Conservation (phyloP, 2,113 vertebrate genomes). For the Heteronetta atricapilla region DNA sequence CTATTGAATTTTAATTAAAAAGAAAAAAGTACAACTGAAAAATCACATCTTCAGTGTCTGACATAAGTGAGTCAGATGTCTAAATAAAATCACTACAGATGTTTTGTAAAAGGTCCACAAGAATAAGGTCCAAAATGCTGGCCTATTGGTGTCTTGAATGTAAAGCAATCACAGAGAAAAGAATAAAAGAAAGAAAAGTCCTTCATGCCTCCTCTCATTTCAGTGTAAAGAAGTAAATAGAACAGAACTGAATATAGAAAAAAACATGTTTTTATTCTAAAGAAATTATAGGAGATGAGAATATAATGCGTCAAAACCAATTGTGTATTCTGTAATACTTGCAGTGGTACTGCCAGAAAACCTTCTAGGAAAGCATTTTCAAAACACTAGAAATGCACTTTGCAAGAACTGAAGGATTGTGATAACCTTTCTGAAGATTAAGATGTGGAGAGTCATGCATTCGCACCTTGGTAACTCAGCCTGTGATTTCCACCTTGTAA, state of each 20-base stretch:
- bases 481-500: background rate
- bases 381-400: background rate
- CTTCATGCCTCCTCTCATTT: background rate
- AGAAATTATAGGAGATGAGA: background rate
- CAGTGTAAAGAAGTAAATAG: background rate
- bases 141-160: background rate
- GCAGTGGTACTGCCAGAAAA: background rate
- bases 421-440: conserved; percentile 22
- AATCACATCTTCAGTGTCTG: accelerated
- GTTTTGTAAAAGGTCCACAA: background rate
- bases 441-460: background rate
- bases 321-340: background rate
- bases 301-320: background rate
- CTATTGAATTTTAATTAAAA: background rate
- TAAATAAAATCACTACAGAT: background rate
- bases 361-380: background rate
- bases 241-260: background rate
- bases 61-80: background rate
- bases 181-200: background rate
- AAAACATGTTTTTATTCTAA: background rate
- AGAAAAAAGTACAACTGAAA: accelerated
- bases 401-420: background rate
- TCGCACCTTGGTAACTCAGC: background rate
- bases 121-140: background rate
- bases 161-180: background rate